Evolutionary conservation across 2,888 invertebrate genomes (phyloP).

Genomic region (Drosophila niveifrons): DNA sequence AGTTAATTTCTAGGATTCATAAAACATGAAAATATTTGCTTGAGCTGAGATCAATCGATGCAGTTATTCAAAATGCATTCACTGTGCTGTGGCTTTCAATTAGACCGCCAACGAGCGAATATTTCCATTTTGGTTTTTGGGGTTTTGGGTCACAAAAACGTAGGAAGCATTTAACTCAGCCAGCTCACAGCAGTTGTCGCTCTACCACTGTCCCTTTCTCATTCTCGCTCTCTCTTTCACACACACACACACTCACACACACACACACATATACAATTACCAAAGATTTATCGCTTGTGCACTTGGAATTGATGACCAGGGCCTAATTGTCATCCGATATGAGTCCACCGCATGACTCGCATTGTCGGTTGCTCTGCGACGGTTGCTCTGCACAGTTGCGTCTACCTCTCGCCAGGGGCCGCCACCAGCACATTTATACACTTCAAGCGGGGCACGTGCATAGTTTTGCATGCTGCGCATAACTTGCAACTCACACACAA

Average conservation of each 20-base stretch:
- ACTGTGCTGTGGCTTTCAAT: slow-evolving; percentile 52
- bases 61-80: neutral
- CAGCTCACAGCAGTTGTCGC: neutral
- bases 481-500: slow-evolving; percentile 58
- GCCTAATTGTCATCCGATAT: slow-evolving; percentile 80
- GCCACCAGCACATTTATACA: slow-evolving; percentile 78
- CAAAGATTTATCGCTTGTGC: slow-evolving; percentile 81
- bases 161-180: slow-evolving; percentile 69
- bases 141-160: slow-evolving; percentile 41
- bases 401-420: slow-evolving; percentile 61
- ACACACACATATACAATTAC: slow-evolving; percentile 71
- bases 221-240: neutral
- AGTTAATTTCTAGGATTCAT: too few relatives aligned
- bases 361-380: slow-evolving; percentile 69
- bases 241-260: slow-evolving; percentile 9
- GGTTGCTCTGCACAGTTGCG: slow-evolving; percentile 19
- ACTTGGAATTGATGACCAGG: slow-evolving; percentile 81
- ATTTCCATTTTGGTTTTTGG: slow-evolving; percentile 33
- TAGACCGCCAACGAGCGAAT: slow-evolving; percentile 57
- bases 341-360: slow-evolving; percentile 82
- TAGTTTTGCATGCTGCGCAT: slow-evolving; percentile 81
- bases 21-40: neutral
- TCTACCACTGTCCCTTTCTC: neutral
- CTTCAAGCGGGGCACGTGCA: slow-evolving; percentile 79
- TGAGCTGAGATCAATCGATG: neutral